Percentiles rank a stretch among this genome's conserved stretches.
phyloP scores from a whole-genome alignment of 2,797 vertebrate genomes.

The Clarias platycephalus region DNA sequence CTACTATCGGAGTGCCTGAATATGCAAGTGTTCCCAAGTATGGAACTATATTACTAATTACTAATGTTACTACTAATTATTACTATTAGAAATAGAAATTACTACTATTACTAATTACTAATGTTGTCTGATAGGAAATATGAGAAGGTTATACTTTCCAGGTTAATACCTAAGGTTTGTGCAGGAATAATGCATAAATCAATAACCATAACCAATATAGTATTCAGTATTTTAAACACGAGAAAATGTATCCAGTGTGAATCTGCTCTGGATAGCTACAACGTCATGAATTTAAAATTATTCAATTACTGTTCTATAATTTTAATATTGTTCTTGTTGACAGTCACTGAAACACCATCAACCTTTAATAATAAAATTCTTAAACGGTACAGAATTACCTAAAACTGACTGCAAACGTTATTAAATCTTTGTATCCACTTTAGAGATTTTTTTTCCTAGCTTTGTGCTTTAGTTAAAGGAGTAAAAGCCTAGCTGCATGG shows the following conservation, averaged over 20 bases:
- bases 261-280: not conserved
- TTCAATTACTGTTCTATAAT: not conserved
- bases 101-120: too few relatives aligned
- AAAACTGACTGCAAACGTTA: not conserved
- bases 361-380: not conserved
- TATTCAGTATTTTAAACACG: too few relatives aligned
- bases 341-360: not conserved
- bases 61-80: too few relatives aligned
- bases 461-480: conserved; percentile 1
- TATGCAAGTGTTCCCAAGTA: too few relatives aligned
- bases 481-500: not conserved
- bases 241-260: not conserved
- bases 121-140: too few relatives aligned
- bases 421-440: not conserved
- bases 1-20: too few relatives aligned
- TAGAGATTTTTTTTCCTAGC: not conserved
- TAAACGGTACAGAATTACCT: not conserved
- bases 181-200: too few relatives aligned
- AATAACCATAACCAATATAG: too few relatives aligned
- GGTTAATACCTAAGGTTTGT: too few relatives aligned
- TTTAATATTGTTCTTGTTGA: not conserved
- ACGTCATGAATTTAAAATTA: not conserved
- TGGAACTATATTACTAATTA: too few relatives aligned
- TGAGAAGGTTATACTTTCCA: too few relatives aligned
- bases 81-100: too few relatives aligned